These are phyloP conservation scores for Noturus placidus DNA, from an alignment of 2,113 vertebrate genomes.

Conservation along the genomic window DNA sequence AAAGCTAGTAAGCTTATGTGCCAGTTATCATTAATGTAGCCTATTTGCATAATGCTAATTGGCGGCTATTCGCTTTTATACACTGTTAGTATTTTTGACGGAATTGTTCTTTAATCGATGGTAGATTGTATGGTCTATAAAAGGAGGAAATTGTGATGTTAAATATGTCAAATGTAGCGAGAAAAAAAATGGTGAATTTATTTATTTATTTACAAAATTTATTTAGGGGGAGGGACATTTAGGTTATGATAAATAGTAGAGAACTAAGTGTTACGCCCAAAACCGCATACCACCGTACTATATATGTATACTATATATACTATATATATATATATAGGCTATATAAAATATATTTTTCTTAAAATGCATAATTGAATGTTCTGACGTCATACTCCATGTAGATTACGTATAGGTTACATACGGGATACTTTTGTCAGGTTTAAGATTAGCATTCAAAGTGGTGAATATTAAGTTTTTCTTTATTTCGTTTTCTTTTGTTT, in stretches of 20 bases:
- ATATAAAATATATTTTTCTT: neutral
- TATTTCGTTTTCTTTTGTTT: neutral
- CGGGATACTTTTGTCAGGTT: neutral
- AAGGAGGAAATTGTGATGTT: neutral
- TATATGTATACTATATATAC: neutral
- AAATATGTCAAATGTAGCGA: constrained; percentile 64
- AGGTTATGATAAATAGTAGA: constrained; percentile 40
- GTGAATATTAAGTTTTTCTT: neutral
- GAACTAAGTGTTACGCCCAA: constrained; percentile 19
- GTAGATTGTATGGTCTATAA: constrained; percentile 5
- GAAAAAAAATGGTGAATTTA: constrained; percentile 55
- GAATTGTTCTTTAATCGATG: constrained; percentile 48
- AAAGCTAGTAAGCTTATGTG: neutral
- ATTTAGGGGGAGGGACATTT: constrained; percentile 30
- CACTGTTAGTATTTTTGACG: neutral
- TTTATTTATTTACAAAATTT: constrained; percentile 9
- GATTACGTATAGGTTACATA: neutral
- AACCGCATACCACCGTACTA: constrained; percentile 20
- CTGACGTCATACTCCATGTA: neutral
- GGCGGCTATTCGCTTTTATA: neutral
- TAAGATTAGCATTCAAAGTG: neutral
- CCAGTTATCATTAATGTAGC: neutral
- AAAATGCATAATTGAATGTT: neutral
- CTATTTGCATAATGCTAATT: constrained; percentile 43
- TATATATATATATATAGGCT: neutral